Evolutionary conservation across 2,113 vertebrate genomes (phyloP), one percentile per base, ranked within the genome.

Genomic region (Camelus bactrianus): DNA sequence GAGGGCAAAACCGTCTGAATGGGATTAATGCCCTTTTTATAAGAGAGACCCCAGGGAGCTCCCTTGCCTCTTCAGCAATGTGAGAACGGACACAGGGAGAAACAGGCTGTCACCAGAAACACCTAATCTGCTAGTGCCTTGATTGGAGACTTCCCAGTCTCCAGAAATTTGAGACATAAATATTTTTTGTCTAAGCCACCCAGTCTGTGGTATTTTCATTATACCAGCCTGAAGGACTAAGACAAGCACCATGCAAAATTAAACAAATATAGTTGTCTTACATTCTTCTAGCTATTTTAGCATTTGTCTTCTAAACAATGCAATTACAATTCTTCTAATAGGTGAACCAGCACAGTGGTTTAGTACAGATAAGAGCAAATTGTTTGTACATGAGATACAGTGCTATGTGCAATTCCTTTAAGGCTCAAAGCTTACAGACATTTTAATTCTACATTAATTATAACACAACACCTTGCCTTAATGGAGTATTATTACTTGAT

Each of bases 401-500:
- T 69, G 3, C 50, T 72, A 32, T 42, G 11, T 65, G 6, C 19
- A 54, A 7, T 70, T 89, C n/a, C 62, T 75, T 46, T 14, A 70
- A 62, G 70, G 54, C 20, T 72, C 32, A 89, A 64, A 86, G 15
- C 8, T 91, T 32, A 89, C 42, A 87, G 69, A 77, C 13, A 52
- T 82, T 52, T 95, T 82, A 95, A 12, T 89, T 56, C 1, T 83
- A 58, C 46, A 35, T 93, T 64, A 89, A 89, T 85, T 91, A 56
- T 62, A 95, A 64, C 15, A 88, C 17, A 84, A 35, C 32, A 11
- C 38, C 70, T 65, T 92, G 9, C 85, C 62, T 89, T 97, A 93
- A 97, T 42, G 46, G 24, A 38, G 2, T 75, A 46, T 84, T 56
- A 76, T 20, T 52, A 85, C 65, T 42, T 91, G 50, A 22, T 24